Conservation (phyloP, 2,888 invertebrate genomes). For the Erynnis tages region DNA sequence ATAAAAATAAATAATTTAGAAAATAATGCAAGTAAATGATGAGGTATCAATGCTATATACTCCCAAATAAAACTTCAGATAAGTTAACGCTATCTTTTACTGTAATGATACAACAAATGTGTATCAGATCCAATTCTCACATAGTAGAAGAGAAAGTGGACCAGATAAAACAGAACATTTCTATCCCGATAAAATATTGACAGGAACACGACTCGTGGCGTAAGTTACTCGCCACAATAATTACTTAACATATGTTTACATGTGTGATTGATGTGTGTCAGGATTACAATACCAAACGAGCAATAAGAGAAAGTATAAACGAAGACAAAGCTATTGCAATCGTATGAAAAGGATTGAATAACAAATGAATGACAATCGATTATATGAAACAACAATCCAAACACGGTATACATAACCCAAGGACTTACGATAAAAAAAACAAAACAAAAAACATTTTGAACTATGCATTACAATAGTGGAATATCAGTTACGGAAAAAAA, state of each 20-base stretch:
- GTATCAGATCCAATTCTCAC: neutral
- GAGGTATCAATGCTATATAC: neutral
- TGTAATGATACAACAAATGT: neutral
- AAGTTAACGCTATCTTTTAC: neutral
- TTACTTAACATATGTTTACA: slow-evolving; percentile 13
- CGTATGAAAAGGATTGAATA: neutral
- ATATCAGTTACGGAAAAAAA: too few relatives aligned
- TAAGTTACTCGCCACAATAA: slow-evolving; percentile 9
- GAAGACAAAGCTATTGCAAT: neutral
- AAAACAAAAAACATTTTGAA: too few relatives aligned
- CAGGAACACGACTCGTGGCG: slow-evolving; percentile 8
- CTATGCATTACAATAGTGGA: too few relatives aligned
- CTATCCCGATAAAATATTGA: slow-evolving; percentile 10
- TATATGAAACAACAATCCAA: too few relatives aligned
- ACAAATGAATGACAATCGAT: neutral
- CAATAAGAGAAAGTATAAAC: slow-evolving; percentile 5
- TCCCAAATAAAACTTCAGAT: neutral
- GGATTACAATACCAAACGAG: slow-evolving; percentile 1
- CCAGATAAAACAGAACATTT: slow-evolving; percentile 13
- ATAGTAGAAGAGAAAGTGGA: slow-evolving; percentile 1
- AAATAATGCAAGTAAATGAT: neutral
- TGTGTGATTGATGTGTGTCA: slow-evolving; percentile 15
- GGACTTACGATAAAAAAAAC: too few relatives aligned
- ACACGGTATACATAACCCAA: too few relatives aligned
- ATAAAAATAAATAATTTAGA: too few relatives aligned